phyloP scores from a whole-genome alignment of 1,140 invertebrate genomes.

The Pectinophora gossypiella region DNA sequence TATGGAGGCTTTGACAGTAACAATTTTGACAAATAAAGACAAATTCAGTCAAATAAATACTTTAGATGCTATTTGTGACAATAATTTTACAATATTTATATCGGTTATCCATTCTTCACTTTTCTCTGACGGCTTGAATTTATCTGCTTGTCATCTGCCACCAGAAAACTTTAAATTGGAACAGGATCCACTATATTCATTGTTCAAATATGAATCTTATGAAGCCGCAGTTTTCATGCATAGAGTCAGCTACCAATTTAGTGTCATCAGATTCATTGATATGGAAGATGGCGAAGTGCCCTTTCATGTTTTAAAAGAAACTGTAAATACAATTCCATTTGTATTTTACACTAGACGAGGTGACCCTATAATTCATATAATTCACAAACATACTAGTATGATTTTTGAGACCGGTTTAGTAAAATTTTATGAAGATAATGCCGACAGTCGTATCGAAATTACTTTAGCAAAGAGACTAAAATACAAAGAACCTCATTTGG shows the following conservation, averaged over 20 bases:
- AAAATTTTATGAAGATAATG: neutral
- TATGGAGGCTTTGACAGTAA: neutral
- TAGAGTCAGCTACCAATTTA: neutral
- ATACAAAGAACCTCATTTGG: too few relatives aligned
- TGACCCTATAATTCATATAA: neutral
- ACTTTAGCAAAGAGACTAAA: too few relatives aligned
- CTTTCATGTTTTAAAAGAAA: neutral
- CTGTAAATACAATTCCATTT: neutral
- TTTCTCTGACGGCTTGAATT: neutral
- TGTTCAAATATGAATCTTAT: neutral
- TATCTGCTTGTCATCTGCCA: neutral
- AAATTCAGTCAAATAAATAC: neutral
- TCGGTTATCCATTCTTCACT: neutral
- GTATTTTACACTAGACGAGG: neutral
- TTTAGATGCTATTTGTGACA: neutral
- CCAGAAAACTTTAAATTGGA: neutral
- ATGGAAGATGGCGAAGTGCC: neutral
- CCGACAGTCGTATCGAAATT: neutral
- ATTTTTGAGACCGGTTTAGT: neutral
- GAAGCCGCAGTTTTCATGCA: neutral
- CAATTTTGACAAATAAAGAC: neutral
- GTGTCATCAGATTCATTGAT: neutral
- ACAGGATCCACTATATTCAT: neutral
- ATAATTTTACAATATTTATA: neutral
- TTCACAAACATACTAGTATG: neutral